A percentile compares a stretch with the other conserved stretches of the same genome.
phyloP scores from a whole-genome alignment of 2,797 vertebrate genomes.

The Tenualosa thibaudeaui region DNA sequence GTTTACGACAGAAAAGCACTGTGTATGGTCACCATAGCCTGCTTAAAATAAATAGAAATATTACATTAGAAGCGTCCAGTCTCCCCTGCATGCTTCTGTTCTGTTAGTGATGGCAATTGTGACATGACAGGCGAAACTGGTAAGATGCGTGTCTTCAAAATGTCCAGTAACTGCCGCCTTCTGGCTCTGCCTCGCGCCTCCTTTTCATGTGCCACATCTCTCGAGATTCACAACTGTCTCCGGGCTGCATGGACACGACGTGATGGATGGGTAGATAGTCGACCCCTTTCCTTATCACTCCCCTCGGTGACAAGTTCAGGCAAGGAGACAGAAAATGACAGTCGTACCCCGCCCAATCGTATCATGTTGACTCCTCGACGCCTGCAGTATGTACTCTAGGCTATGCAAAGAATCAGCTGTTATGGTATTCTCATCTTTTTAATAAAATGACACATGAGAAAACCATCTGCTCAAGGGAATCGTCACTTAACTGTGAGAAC shows the following conservation, averaged over 20 bases:
- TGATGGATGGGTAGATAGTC: constrained; percentile 30
- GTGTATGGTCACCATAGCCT: background rate
- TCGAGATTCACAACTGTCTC: constrained; percentile 16
- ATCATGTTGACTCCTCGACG: background rate
- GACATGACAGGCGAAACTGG: background rate
- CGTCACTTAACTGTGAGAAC: constrained; percentile 37
- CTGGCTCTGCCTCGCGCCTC: background rate
- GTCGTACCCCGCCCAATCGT: constrained; percentile 6
- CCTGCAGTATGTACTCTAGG: background rate
- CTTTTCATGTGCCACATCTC: background rate
- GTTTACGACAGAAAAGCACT: background rate
- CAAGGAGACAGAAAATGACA: constrained; percentile 23
- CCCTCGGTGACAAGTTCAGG: background rate
- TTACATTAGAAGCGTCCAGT: background rate
- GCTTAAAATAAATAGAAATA: background rate
- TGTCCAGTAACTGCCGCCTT: constrained; percentile 5
- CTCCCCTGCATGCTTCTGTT: background rate
- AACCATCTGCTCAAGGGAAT: constrained; percentile 37
- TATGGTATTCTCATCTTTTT: background rate
- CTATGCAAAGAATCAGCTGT: background rate
- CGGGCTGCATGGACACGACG: background rate
- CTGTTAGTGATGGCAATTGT: background rate
- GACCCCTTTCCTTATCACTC: background rate
- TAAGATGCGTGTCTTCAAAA: background rate
- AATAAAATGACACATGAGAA: constrained; percentile 22